These are phyloP conservation scores for Toxotes chatareus DNA, from an alignment of 2,113 vertebrate genomes.

Conservation along the genomic window DNA sequence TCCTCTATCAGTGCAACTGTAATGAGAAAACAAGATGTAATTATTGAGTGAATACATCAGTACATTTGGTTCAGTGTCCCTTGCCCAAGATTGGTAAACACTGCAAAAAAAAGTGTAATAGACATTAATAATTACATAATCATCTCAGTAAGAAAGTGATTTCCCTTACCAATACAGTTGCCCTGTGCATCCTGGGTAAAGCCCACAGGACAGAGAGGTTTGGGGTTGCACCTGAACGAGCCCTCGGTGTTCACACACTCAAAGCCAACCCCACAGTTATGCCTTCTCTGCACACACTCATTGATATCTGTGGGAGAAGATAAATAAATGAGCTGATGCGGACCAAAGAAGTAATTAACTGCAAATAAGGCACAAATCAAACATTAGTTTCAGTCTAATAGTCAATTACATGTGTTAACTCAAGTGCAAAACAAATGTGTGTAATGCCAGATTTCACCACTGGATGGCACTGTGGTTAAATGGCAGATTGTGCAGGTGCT, in stretches of 20 bases:
- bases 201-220: conserved; percentile 86
- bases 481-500: not conserved
- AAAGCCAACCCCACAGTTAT: conserved; percentile 85
- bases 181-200: conserved; percentile 87
- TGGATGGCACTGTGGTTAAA: conserved; percentile 79
- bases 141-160: not conserved
- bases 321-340: not conserved
- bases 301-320: conserved; percentile 86
- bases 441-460: conserved; percentile 55
- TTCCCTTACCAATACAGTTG: conserved; percentile 88
- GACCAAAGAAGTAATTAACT: not conserved
- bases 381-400: conserved; percentile 8
- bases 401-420: not conserved
- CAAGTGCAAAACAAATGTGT: not conserved
- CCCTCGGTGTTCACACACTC: conserved; percentile 91
- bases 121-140: not conserved
- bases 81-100: not conserved
- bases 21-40: not conserved
- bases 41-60: not conserved
- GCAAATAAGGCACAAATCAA: conserved; percentile 5
- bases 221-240: conserved; percentile 90
- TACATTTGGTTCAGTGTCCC: not conserved
- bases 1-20: not conserved
- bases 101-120: not conserved
- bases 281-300: conserved; percentile 86